Base-by-base conservation (phyloP, 2,113 vertebrate genomes). In the Bubalus kerabau region DNA sequence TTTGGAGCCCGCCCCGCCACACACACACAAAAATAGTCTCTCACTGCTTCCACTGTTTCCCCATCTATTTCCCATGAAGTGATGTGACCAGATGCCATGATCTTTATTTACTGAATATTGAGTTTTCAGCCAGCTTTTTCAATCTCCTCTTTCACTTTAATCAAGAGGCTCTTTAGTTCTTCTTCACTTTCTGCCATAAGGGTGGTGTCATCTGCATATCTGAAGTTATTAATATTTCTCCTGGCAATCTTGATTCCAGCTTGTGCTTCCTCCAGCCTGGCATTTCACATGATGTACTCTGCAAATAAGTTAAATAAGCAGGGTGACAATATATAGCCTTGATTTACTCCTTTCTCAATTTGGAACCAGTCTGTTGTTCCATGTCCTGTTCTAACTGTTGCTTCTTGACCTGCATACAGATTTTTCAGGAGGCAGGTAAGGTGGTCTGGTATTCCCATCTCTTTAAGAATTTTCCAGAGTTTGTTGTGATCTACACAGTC, bases 1-100 rank as follows among this genome's bases (percentile, higher is more conserved):
- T 67, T n/a, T 67, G 64, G 32, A 67, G 17, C 8, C 1, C 0
- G 4, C 1, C 17, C 46, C 48, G 2, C 36, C 36, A 36, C 36
- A 36, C 36, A 36, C 36, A 36, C 36, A 36, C 46, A 19, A 21
- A 67, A 21, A 30, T 7, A 67, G 17, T 67, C 64, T 21, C 3
- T 1, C 15, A n/a, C 62, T 67, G 17, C 19, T n/a, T 67, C 17
- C 8, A 36, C 30, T 67, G 16, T 67, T n/a, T 67, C 7, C 7
- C 32, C 64, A 21, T 67, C 17, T 67, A 67, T 67, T 5, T 67
- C 2, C 64, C 32, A 21, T 67, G 32, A n/a, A 67, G 32, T n/a
- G 16, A 67, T n/a, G 64, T 4, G 7, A 36, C 17, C 1, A 0
- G 17, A 67, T 36, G 8, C 32, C 64, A 67, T 21, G 32, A 67